Conservation (phyloP, 2,888 invertebrate genomes). For the Chloroclysta siterata region DNA sequence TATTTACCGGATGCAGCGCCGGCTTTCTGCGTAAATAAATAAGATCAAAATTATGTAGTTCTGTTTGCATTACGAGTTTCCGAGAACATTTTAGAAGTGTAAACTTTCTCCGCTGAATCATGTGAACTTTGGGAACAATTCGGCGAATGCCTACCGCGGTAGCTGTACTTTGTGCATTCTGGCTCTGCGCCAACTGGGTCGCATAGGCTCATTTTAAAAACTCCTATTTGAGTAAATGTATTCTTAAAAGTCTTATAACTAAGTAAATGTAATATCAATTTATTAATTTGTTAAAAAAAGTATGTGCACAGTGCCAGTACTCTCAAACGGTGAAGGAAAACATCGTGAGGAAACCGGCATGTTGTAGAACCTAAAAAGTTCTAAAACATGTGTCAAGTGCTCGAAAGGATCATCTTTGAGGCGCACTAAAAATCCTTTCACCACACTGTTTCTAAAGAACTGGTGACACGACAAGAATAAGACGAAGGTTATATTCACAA, state of each 20-base stretch:
- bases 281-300: too few species aligned
- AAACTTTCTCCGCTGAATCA: slow-evolving; percentile 44
- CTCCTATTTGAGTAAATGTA: slow-evolving; percentile 51
- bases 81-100: slow-evolving; percentile 42
- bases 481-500: too few species aligned
- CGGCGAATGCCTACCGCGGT: slow-evolving; percentile 43
- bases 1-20: not conserved
- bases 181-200: slow-evolving; percentile 76
- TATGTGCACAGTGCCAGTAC: not conserved
- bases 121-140: slow-evolving; percentile 44
- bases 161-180: slow-evolving; percentile 55
- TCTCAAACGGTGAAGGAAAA: too few species aligned
- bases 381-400: too few species aligned
- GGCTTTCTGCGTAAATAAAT: slow-evolving; percentile 6
- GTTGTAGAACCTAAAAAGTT: too few species aligned
- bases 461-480: too few species aligned
- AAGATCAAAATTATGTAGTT: slow-evolving; percentile 27
- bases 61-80: slow-evolving; percentile 34
- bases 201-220: slow-evolving; percentile 60
- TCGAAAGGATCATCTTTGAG: too few species aligned
- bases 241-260: too few species aligned
- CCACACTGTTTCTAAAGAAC: too few species aligned
- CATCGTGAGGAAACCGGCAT: too few species aligned
- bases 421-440: too few species aligned
- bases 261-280: too few species aligned